Base-by-base conservation (phyloP, 2,888 invertebrate species). In the Lochmaea crataegi region DNA sequence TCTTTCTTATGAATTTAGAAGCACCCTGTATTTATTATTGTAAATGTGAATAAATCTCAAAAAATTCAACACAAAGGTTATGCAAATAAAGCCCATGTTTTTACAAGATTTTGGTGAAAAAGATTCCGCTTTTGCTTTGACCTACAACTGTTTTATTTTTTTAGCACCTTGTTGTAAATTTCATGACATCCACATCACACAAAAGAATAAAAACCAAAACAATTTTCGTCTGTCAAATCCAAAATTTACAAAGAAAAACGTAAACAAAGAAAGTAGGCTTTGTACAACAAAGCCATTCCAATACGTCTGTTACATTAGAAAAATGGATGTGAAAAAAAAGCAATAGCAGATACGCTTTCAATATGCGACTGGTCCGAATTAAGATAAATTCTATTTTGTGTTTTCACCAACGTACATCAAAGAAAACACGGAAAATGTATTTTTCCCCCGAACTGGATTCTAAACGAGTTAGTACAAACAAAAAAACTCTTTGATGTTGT, bases 401-500 rank as follows among this genome's bases (percentile, higher is more conserved):
- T 70, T 70, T 70, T 70, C 12, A n/a, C 64, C 41, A 45, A 61
- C 64, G 64, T 45, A 70, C 56, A 70, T 70, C 70, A 70, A 70
- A 70, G 70, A 64, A 70, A 70, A 70, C 42, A 64, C 32, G 9
- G 56, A 70, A 70, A 63, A 64, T 64, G 64, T 64, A 32, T 70
- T 70, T 70, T 70, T 64, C 42, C 64, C 57, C 57, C 42, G 45
- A 64, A 64, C 64, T 64, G 42, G 32, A 42, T 65, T 65, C 64
- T 64, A 65, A 70, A 57, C 70, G 64, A 48, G 70, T 64, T 70
- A 64, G 18, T 16, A 57, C 64, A 64, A 70, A 70, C 64, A 70
- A 64, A 70, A 64, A 70, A 69, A 64, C 41, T 45, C 70, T 70
- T 70, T 70, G 70, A 70, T 70, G 64, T 70, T 57, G 22, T 10